Evolutionary conservation across 2,888 invertebrate species (phyloP).

Genomic region (Ectemnius cavifrons): DNA sequence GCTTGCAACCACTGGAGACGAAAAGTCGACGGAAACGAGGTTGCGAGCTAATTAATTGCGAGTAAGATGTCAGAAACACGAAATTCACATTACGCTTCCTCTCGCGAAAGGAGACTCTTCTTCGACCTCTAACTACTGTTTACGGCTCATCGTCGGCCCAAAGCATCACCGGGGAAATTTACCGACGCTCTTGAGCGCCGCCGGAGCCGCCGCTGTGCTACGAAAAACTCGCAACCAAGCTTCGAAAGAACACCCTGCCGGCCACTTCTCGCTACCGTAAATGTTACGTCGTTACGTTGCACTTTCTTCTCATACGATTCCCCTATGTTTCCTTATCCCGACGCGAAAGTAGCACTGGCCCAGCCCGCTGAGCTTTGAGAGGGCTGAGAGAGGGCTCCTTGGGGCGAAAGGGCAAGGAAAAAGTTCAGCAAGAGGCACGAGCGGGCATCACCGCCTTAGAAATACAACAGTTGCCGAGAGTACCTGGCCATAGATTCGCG

Average conservation of each 20-base stretch:
- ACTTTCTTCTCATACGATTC: constrained; percentile 4
- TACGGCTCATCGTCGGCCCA: constrained; percentile 31
- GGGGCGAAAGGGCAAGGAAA: not conserved
- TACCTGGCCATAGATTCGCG: not conserved
- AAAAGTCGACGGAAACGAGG: not conserved
- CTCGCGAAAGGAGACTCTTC: constrained; percentile 43
- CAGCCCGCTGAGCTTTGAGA: not conserved
- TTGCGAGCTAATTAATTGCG: constrained; percentile 60
- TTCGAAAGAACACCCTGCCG: not conserved
- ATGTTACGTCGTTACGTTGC: not conserved
- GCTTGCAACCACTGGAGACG: not conserved
- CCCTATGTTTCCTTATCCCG: constrained; percentile 7
- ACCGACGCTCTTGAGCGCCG: not conserved
- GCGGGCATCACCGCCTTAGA: constrained; percentile 2
- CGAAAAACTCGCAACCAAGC: not conserved
- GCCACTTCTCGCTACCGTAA: constrained; percentile 9
- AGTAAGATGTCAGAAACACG: constrained; percentile 60
- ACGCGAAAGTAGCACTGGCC: too few species aligned
- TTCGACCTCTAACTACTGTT: constrained; percentile 58
- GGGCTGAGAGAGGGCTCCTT: not conserved
- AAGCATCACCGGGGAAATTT: constrained; percentile 9
- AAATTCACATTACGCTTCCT: constrained; percentile 61
- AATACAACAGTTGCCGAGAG: not conserved
- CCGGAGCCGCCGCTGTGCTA: not conserved
- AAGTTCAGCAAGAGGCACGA: constrained; percentile 7